phyloP scores from a whole-genome alignment of 2,113 vertebrate genomes.

The Xenopus tropicalis region DNA sequence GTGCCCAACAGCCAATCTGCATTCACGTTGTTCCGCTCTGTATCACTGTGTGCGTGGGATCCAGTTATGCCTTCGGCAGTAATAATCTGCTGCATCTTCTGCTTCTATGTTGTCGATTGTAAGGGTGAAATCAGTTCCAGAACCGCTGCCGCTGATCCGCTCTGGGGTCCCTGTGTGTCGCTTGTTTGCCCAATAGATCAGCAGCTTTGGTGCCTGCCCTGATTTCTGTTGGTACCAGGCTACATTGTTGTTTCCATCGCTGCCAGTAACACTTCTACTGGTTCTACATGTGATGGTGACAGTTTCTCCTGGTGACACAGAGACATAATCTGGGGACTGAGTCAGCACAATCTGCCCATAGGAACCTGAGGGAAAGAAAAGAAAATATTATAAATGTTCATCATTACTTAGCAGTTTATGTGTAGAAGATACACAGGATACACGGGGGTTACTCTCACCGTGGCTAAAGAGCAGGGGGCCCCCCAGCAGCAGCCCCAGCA shows the following conservation, averaged over 20 bases:
- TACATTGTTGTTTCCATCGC: not conserved
- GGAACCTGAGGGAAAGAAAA: too few species aligned
- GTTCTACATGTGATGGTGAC: not conserved
- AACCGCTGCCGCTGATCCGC: not conserved
- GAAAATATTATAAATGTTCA: too few species aligned
- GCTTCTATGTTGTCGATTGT: slow-evolving; percentile 29
- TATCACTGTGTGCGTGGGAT: too few species aligned
- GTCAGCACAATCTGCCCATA: slow-evolving; percentile 9
- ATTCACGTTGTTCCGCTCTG: too few species aligned
- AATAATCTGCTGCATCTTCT: slow-evolving; percentile 24
- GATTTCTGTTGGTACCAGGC: slow-evolving; percentile 6
- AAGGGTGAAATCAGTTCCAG: slow-evolving; percentile 28
- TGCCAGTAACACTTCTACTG: not conserved
- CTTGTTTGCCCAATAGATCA: not conserved
- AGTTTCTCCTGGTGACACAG: not conserved
- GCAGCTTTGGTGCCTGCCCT: too few species aligned
- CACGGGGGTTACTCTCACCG: too few species aligned
- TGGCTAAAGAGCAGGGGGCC: too few species aligned
- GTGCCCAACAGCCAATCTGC: too few species aligned
- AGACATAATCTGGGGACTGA: not conserved
- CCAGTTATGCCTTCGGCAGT: not conserved
- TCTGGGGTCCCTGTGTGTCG: not conserved
- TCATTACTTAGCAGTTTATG: too few species aligned
- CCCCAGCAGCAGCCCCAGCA: too few species aligned
- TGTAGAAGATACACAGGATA: too few species aligned